These are phyloP conservation scores for Entomobrya multifasciata DNA, from an alignment of 2,888 invertebrate species.

Conservation along the genomic window DNA sequence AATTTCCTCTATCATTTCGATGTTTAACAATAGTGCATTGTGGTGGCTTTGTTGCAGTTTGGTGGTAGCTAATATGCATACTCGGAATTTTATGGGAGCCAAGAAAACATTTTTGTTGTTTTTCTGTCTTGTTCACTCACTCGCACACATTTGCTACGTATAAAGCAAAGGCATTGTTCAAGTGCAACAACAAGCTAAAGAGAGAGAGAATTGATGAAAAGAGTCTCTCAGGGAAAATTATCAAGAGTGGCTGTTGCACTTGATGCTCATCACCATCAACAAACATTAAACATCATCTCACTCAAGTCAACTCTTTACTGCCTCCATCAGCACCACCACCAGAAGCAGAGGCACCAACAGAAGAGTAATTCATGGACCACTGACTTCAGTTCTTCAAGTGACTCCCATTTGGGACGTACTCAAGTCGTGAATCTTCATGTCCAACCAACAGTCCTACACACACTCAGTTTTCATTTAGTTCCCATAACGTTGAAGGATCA, in stretches of 20 bases:
- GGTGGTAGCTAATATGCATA: neutral
- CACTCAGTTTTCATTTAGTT: slow-evolving; percentile 12
- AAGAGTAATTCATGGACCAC: slow-evolving; percentile 56
- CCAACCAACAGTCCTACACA: neutral
- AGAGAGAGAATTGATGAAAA: slow-evolving; percentile 4
- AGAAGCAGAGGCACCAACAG: neutral
- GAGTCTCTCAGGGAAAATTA: neutral
- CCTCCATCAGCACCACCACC: neutral
- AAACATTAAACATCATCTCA: no score
- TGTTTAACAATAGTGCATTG: no score
- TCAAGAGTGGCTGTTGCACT: neutral
- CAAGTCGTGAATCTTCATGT: slow-evolving; percentile 10
- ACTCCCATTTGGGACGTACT: neutral
- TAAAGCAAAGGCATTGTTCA: neutral
- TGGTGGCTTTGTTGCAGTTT: no score
- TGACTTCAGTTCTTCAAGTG: slow-evolving; percentile 31
- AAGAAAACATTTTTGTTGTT: neutral
- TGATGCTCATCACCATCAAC: slow-evolving; percentile 23
- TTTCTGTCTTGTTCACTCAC: neutral
- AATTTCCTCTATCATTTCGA: neutral
- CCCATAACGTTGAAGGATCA: slow-evolving; percentile 11
- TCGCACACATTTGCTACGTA: no score
- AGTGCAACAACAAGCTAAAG: no score
- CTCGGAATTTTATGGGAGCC: neutral
- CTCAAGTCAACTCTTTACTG: no score